Percentiles rank a stretch among this genome's conserved stretches.
Evolutionary conservation across 2,797 vertebrate species (phyloP).

Genomic region (Hyperoplus immaculatus): DNA sequence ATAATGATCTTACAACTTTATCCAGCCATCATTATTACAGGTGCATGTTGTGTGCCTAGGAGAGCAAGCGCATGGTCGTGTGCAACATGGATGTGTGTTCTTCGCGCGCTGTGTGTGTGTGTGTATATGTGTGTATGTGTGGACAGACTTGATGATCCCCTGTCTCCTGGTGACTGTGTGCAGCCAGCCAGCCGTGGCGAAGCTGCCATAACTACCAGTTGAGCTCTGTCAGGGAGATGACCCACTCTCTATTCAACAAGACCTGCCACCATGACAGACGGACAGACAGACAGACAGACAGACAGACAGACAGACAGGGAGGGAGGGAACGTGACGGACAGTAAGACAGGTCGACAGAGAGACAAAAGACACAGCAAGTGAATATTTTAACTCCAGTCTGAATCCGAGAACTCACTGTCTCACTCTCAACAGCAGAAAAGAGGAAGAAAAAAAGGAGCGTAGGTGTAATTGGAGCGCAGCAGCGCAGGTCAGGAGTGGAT

Average conservation of each 20-base stretch:
- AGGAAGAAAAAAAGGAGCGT: slow-evolving; percentile 51
- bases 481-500: slow-evolving; percentile 71
- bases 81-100: slow-evolving; percentile 7
- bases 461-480: slow-evolving; percentile 78
- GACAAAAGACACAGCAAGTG: slow-evolving; percentile 69
- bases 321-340: slow-evolving; percentile 42
- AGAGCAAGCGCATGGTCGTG: slow-evolving; percentile 4
- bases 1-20: slow-evolving; percentile 45
- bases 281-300: slow-evolving; percentile 32
- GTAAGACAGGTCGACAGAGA: slow-evolving; percentile 54
- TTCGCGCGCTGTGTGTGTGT: no score
- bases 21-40: slow-evolving; percentile 41
- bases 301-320: slow-evolving; percentile 4
- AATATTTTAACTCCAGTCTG: slow-evolving; percentile 65
- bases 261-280: slow-evolving; percentile 74
- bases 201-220: slow-evolving; percentile 84
- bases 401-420: slow-evolving; percentile 45
- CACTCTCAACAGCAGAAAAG: slow-evolving; percentile 56
- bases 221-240: slow-evolving; percentile 84
- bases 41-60: slow-evolving; percentile 53
- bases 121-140: no score
- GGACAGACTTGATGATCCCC: slow-evolving; percentile 78
- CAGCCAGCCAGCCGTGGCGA: slow-evolving; percentile 79
- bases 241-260: slow-evolving; percentile 80
- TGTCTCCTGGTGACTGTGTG: slow-evolving; percentile 78